A percentile compares a stretch with the other conserved stretches of the same genome.
Conservation (phyloP, 2,113 vertebrate species). For the Todiramphus chloris region DNA sequence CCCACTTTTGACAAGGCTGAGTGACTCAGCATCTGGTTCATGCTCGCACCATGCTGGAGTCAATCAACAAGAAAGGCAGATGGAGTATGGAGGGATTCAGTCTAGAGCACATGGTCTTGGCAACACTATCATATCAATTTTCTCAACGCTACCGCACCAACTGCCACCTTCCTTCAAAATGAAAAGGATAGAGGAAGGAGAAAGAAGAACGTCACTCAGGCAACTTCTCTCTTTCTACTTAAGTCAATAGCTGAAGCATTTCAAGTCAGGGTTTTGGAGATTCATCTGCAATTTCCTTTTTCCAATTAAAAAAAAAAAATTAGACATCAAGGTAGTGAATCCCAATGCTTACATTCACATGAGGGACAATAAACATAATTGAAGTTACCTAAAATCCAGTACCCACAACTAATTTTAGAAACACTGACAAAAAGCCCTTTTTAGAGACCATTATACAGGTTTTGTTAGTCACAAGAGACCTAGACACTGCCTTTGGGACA, state of each 20-base stretch:
- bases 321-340: not conserved
- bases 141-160: not conserved
- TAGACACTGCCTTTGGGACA: not conserved
- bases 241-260: not conserved
- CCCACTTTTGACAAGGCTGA: not conserved
- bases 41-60: not conserved
- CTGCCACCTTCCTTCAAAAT: not conserved
- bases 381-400: not conserved
- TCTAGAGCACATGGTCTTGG: not conserved
- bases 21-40: not conserved
- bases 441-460: not conserved
- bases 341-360: not conserved
- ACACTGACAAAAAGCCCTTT: not conserved
- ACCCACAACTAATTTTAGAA: not conserved
- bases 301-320: not conserved
- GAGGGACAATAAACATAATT: not conserved
- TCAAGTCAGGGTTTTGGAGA: not conserved
- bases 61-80: not conserved
- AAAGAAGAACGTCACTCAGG: not conserved
- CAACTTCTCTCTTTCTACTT: not conserved
- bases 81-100: not conserved
- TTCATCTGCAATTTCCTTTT: not conserved
- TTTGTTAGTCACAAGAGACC: not conserved
- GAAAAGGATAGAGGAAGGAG: not conserved
- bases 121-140: not conserved